A percentile compares a stretch with the other conserved stretches of the same genome.
These are phyloP conservation scores for Eupithecia exiguata DNA, from an alignment of 2,888 invertebrate species.

Conservation along the genomic window DNA sequence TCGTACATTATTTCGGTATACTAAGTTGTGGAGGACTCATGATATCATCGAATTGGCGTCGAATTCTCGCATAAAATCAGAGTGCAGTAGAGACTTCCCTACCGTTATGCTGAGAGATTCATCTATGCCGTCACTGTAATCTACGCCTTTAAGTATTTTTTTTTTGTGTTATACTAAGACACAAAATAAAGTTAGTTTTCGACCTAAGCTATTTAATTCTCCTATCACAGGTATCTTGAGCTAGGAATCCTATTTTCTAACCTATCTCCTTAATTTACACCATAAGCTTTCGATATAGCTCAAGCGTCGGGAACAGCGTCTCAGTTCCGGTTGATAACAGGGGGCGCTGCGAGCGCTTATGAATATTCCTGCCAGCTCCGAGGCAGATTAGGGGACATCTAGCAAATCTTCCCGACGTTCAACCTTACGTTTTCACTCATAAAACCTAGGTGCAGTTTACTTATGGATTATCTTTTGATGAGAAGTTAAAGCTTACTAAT, in stretches of 20 bases:
- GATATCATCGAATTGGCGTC: not conserved
- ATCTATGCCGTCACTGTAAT: not conserved
- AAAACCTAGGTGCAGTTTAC: constrained; percentile 36
- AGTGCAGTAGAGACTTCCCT: not conserved
- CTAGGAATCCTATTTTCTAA: not conserved
- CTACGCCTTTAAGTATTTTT: too few species aligned
- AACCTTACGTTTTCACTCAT: constrained; percentile 41
- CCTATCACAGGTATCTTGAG: not conserved
- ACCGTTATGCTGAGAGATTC: not conserved
- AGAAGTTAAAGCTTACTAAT: not conserved
- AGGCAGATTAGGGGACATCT: constrained; percentile 59
- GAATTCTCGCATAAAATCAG: not conserved
- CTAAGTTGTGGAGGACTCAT: not conserved
- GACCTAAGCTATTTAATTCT: not conserved
- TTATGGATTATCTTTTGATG: constrained; percentile 4
- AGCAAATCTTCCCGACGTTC: constrained; percentile 40
- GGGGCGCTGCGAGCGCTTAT: constrained; percentile 52
- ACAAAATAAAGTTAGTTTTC: not conserved
- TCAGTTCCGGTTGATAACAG: constrained; percentile 64
- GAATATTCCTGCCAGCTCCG: constrained; percentile 63
- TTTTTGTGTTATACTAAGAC: not conserved
- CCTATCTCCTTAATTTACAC: constrained; percentile 2
- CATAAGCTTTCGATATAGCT: constrained; percentile 32
- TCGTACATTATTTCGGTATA: not conserved
- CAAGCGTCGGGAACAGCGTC: constrained; percentile 43